Base-by-base conservation (phyloP, 2,113 vertebrate genomes). In the Suricata suricatta region DNA sequence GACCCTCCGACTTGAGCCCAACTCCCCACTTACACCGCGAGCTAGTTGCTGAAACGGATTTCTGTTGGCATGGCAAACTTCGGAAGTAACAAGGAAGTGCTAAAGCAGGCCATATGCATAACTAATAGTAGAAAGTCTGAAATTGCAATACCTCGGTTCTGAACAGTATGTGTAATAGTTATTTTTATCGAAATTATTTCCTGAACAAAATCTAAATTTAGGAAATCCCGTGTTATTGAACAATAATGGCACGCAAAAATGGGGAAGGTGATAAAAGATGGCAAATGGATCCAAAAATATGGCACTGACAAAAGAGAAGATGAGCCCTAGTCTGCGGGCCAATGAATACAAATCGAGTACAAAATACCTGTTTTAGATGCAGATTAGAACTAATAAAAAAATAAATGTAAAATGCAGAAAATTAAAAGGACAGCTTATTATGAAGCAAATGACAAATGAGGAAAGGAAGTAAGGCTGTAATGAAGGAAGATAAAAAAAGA, bases 141-240 rank as follows among this genome's bases (percentile, higher is more conserved):
- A 69, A 23, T 47, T 17, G 21, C 17, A 87, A 57, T 14, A 82
- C 44, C 68, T 95, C 33, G 2, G 33, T 92, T 68, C 80, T 38
- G 60, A 96, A 68, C 60, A 92, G 52, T 66, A 31, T 68, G 11
- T 82, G 44, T 71, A 84, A 54, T 60, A 54, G 33, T 89, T 90
- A 92, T 93, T 95, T 86, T 94, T 90, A 92, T 38, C 27, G 77
- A 74, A 50, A 50, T 95, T 81, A 69, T 60, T 94, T 92, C 72
- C 52, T 33, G 57, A 83, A 93, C 35, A 57, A 77, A 10, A 82
- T 64, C 77, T 95, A 92, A 95, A 77, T 89, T 93, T 72, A 64
- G 81, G 80, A 50, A 66, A 71, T 27, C 38, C 38, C 38, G 41
- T 41, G 44, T 79, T 57, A 33, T 77, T 71, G 63, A 90, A 79